These are phyloP conservation scores for Eclectus roratus DNA, from an alignment of 2,113 vertebrate genomes.

Conservation along the genomic window DNA sequence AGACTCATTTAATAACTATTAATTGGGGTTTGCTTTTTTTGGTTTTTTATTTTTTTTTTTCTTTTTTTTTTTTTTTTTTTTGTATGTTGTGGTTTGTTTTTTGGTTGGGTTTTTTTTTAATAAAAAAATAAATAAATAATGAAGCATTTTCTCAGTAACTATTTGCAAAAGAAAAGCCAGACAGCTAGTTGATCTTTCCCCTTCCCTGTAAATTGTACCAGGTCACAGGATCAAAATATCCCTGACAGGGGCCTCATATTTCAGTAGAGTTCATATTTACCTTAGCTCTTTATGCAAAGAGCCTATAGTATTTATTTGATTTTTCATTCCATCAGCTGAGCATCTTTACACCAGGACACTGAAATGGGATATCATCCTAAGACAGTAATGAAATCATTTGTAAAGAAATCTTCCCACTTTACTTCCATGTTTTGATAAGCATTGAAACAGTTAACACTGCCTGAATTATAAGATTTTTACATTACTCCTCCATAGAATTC, in stretches of 20 bases:
- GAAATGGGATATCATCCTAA: background rate
- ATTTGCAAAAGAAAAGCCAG: background rate
- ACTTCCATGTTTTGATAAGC: background rate
- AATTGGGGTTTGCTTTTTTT: background rate
- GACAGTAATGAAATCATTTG: background rate
- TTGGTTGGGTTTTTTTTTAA: no score
- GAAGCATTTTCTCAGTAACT: background rate
- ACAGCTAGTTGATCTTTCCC: background rate
- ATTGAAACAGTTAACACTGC: background rate
- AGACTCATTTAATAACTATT: background rate
- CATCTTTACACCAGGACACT: background rate
- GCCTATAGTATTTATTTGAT: rapidly evolving
- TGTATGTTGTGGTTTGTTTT: no score
- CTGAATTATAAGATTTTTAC: background rate
- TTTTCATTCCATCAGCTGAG: background rate
- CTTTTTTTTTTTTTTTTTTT: background rate
- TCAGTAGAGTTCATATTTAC: background rate
- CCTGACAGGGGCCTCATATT: background rate
- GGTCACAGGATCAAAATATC: background rate
- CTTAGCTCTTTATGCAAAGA: background rate
- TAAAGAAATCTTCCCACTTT: background rate
- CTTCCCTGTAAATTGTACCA: background rate
- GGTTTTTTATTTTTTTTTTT: background rate
- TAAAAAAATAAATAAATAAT: no score
- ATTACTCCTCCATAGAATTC: background rate